These are phyloP conservation scores for Gymnogyps californianus DNA, from an alignment of 2,113 vertebrate species.

Conservation along the genomic window DNA sequence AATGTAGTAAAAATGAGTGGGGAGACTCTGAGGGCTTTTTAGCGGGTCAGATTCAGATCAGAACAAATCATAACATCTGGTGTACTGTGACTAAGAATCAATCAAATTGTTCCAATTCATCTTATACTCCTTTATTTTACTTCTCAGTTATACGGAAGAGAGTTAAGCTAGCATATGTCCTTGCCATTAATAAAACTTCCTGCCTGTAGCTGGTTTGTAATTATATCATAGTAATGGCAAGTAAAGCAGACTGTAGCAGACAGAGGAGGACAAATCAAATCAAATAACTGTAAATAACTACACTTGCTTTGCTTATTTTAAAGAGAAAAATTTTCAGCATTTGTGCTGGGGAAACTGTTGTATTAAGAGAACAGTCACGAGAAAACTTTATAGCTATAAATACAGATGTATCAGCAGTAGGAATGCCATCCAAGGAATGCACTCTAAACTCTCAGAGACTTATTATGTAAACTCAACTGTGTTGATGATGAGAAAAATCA, in stretches of 20 bases:
- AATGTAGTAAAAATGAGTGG: constrained; percentile 7
- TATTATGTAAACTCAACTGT: background rate
- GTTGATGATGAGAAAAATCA: background rate
- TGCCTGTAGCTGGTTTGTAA: constrained; percentile 22
- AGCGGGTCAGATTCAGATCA: constrained; percentile 33
- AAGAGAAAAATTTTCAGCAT: background rate
- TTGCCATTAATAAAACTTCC: background rate
- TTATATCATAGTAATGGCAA: background rate
- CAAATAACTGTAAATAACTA: background rate
- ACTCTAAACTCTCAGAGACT: background rate
- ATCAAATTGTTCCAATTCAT: constrained; percentile 13
- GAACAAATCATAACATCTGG: constrained; percentile 54
- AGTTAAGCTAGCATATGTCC: background rate
- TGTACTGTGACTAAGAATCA: constrained; percentile 50
- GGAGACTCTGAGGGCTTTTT: constrained; percentile 4
- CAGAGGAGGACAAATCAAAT: background rate
- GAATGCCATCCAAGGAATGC: background rate
- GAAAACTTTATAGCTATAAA: background rate
- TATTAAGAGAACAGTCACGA: background rate
- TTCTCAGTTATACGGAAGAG: constrained; percentile 2
- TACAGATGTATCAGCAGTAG: background rate
- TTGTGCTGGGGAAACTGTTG: background rate
- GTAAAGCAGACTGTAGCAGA: background rate
- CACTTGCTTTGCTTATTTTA: background rate
- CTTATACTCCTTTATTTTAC: constrained; percentile 24